Percentiles rank a stretch among this genome's conserved stretches.
These are phyloP conservation scores for Meles meles DNA, from an alignment of 2,113 vertebrate genomes.

Conservation along the genomic window DNA sequence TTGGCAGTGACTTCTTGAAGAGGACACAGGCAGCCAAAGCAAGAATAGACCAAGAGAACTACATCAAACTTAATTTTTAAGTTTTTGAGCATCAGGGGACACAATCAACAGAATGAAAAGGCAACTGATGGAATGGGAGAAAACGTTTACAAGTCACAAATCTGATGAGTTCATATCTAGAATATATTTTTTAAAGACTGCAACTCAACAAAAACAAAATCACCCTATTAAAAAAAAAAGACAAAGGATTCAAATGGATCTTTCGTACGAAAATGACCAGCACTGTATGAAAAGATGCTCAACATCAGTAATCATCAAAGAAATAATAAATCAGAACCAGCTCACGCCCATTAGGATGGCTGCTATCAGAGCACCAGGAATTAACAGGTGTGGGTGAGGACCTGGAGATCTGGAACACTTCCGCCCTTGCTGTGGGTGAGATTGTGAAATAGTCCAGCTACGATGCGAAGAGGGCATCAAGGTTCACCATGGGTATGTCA, in stretches of 20 bases:
- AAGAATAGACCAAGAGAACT: not conserved
- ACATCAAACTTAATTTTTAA: not conserved
- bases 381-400: not conserved
- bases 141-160: not conserved
- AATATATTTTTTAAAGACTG: not conserved
- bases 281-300: not conserved
- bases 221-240: not conserved
- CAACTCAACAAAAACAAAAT: not conserved
- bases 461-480: not conserved
- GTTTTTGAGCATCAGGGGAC: not conserved
- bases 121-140: not conserved
- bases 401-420: not conserved
- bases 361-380: not conserved
- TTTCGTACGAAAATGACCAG: not conserved
- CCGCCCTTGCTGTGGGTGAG: not conserved
- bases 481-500: too few relatives aligned
- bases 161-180: not conserved
- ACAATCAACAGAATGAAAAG: not conserved
- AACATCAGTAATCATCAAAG: not conserved
- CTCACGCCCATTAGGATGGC: not conserved
- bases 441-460: not conserved
- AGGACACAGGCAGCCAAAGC: not conserved
- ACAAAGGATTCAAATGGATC: not conserved
- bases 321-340: not conserved
- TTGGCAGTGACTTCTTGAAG: not conserved